phyloP scores from a whole-genome alignment of 2,888 invertebrate species.

The Amphimallon solstitiale region DNA sequence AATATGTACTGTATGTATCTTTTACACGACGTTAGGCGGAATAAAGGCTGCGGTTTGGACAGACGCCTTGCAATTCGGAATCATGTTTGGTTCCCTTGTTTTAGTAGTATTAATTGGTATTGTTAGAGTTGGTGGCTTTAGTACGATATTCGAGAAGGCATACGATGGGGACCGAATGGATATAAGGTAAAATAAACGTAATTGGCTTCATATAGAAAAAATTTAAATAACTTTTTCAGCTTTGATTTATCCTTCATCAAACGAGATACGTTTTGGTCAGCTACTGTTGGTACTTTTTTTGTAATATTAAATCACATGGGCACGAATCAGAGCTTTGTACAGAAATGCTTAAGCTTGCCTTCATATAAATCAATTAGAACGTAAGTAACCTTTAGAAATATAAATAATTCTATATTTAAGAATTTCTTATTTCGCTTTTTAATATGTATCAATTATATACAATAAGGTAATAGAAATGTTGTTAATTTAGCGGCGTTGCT shows the following conservation, averaged over 20 bases:
- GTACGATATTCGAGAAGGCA: no score
- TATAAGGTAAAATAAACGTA: no score
- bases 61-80: constrained; percentile 68
- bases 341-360: constrained; percentile 70
- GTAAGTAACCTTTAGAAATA: no score
- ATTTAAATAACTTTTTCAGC: constrained; percentile 63
- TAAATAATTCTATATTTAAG: no score
- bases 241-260: constrained; percentile 69
- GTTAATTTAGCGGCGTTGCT: no score
- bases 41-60: constrained; percentile 74
- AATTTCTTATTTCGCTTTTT: no score
- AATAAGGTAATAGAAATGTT: no score
- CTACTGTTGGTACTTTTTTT: constrained; percentile 67
- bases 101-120: constrained; percentile 60
- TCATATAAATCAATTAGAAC: constrained; percentile 57
- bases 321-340: constrained; percentile 68
- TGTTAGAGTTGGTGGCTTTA: no score
- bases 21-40: constrained; percentile 78
- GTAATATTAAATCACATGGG: constrained; percentile 66
- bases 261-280: constrained; percentile 70
- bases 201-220: no score
- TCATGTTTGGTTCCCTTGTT: constrained; percentile 66
- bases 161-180: no score
- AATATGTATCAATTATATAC: no score
- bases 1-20: constrained; percentile 76